phyloP scores from a whole-genome alignment of 2,113 vertebrate genomes.

The Mohoua ochrocephala region DNA sequence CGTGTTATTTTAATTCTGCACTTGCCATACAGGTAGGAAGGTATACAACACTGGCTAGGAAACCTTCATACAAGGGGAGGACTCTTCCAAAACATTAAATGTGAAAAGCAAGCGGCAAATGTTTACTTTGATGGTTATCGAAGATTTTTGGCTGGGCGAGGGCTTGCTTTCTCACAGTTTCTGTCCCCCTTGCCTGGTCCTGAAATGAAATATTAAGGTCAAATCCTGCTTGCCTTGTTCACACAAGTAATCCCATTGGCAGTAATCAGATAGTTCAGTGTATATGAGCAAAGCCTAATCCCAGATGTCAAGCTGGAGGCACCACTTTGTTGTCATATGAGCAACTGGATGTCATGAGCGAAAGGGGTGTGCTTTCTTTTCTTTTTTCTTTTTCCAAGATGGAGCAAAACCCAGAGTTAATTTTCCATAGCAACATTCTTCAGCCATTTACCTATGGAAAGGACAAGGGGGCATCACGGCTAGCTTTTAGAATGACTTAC shows the following conservation, averaged over 20 bases:
- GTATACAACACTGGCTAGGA: not conserved
- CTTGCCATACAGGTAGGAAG: not conserved
- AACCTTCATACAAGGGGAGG: not conserved
- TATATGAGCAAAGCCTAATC: slow-evolving; percentile 1
- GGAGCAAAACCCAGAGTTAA: not conserved
- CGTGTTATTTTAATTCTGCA: not conserved
- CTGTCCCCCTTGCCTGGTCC: not conserved
- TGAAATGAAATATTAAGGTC: slow-evolving; percentile 48
- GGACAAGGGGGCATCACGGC: not conserved
- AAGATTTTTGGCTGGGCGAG: not conserved
- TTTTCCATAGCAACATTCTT: not conserved
- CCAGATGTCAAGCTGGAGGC: not conserved
- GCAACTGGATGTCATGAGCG: not conserved
- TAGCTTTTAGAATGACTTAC: not conserved
- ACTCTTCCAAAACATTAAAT: not conserved
- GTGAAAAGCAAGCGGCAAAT: not conserved
- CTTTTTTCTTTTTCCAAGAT: not conserved
- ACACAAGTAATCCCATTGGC: slow-evolving; percentile 18
- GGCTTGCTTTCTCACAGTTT: not conserved
- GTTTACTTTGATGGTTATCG: not conserved
- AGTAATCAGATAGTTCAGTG: slow-evolving; percentile 36
- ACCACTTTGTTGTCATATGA: not conserved
- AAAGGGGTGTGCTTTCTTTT: not conserved
- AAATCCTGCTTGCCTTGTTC: slow-evolving; percentile 46
- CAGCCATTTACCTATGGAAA: not conserved